Conservation (phyloP, 1,140 invertebrate species). For the Bactericera cockerelli region DNA sequence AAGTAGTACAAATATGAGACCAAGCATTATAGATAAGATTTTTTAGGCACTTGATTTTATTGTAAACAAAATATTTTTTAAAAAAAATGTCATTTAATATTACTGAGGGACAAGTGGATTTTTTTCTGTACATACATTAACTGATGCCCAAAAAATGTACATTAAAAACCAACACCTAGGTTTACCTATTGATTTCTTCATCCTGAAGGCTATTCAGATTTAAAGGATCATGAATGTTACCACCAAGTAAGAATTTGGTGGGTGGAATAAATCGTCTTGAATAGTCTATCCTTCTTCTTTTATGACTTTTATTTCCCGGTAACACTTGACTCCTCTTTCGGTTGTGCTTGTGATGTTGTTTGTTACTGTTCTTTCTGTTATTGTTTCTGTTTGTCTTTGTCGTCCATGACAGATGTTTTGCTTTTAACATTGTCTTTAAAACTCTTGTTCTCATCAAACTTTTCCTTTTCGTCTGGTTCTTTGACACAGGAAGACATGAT, state of each 20-base stretch:
- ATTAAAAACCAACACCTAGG: too few species aligned
- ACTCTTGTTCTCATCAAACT: not conserved
- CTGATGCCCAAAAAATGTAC: too few species aligned
- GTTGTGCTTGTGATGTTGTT: not conserved
- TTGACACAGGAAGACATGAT: not conserved
- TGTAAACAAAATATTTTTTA: too few species aligned
- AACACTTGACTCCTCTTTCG: not conserved
- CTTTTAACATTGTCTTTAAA: not conserved
- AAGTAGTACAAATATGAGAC: too few species aligned
- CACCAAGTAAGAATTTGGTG: slow-evolving; percentile 85
- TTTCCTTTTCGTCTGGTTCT: not conserved
- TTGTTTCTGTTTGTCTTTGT: not conserved
- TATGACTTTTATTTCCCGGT: slow-evolving; percentile 2
- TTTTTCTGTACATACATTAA: too few species aligned
- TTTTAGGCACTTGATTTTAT: too few species aligned
- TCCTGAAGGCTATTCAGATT: slow-evolving; percentile 85
- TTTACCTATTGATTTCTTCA: slow-evolving; percentile 58
- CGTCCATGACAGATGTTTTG: not conserved
- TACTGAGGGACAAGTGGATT: too few species aligned
- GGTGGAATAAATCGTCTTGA: slow-evolving; percentile 58
- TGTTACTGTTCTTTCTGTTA: not conserved
- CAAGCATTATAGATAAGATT: too few species aligned
- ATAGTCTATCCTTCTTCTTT: not conserved
- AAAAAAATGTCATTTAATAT: too few species aligned
- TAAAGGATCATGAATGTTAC: slow-evolving; percentile 86